phyloP scores from a whole-genome alignment of 2,888 invertebrate species.

The Eupithecia tripunctaria region DNA sequence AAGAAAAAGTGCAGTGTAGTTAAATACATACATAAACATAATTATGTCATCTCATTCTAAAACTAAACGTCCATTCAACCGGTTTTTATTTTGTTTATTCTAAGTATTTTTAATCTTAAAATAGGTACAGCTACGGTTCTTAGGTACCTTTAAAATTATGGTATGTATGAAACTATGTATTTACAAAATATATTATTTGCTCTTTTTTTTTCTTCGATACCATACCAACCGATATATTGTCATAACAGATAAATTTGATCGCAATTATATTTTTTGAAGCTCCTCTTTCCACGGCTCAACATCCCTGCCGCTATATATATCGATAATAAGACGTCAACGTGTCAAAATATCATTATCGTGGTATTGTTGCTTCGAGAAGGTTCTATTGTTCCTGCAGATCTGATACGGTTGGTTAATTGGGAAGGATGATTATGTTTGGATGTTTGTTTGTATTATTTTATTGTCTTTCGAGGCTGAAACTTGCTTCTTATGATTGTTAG shows the following conservation, averaged over 20 bases:
- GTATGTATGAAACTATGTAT: background rate
- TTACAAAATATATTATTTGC: no score
- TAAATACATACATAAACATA: no score
- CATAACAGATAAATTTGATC: no score
- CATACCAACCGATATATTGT: no score
- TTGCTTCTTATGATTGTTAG: background rate
- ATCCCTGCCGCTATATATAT: background rate
- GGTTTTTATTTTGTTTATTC: no score
- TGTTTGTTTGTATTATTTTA: constrained; percentile 17
- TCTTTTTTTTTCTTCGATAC: no score
- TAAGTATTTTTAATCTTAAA: no score
- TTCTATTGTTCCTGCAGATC: constrained; percentile 32
- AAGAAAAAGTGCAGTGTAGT: no score
- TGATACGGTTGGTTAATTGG: constrained; percentile 29
- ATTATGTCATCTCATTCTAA: no score
- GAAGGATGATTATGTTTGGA: constrained; percentile 31
- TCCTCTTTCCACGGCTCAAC: background rate
- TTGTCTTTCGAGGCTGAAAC: background rate
- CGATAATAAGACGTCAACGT: constrained; percentile 42
- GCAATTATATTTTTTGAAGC: background rate
- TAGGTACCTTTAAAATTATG: background rate
- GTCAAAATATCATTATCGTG: constrained; percentile 47
- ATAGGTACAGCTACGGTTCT: background rate
- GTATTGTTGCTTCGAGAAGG: constrained; percentile 29
- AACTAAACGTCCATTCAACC: no score